phyloP scores from a whole-genome alignment of 2,113 vertebrate genomes.

The Cyprinodon brontotheroides region DNA sequence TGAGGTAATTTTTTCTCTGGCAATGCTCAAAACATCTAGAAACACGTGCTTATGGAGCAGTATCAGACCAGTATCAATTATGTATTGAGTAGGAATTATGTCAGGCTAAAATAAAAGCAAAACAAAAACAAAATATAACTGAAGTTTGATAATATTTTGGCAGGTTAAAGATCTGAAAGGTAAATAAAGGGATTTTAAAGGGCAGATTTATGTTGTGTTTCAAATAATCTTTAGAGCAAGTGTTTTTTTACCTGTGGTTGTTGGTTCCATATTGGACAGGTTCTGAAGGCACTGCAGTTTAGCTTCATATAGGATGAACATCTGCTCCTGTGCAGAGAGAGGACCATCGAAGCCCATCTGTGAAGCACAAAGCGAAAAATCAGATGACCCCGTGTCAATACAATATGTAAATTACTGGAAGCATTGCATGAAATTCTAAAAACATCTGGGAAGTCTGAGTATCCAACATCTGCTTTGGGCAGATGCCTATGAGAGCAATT shows the following conservation, averaged over 20 bases:
- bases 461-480: neutral
- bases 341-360: conserved; percentile 83
- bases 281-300: conserved; percentile 86
- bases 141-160: neutral
- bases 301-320: conserved; percentile 85
- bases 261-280: conserved; percentile 76
- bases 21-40: too few species aligned
- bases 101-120: too few species aligned
- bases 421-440: neutral
- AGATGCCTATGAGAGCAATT: neutral
- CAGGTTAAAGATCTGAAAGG: neutral
- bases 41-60: too few species aligned
- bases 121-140: neutral
- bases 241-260: conserved; percentile 57
- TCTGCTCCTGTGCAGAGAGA: conserved; percentile 88
- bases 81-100: too few species aligned
- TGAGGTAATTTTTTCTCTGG: too few species aligned
- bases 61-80: too few species aligned
- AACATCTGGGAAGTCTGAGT: neutral
- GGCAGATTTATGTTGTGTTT: neutral
- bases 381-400: neutral
- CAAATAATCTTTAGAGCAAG: neutral
- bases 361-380: conserved; percentile 40
- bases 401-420: neutral
- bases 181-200: neutral